Evolutionary conservation across 1,140 invertebrate species (phyloP), one percentile per base, ranked within the genome.

Genomic region (Coenobita brevimanus): DNA sequence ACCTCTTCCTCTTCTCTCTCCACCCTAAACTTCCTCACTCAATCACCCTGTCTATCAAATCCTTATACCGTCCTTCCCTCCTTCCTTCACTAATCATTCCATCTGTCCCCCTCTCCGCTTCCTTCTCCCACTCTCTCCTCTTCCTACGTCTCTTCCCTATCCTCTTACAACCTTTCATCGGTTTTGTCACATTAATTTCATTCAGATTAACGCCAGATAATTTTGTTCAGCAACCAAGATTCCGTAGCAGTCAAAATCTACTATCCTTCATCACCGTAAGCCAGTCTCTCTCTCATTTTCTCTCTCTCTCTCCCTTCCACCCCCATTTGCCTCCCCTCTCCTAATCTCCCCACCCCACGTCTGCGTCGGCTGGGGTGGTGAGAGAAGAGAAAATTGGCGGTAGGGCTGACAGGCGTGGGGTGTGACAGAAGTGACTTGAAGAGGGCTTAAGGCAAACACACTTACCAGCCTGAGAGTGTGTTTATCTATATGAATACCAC

Each of bases 371-470:
- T 79, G 50, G 30, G 41, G 76, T 54, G 76, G 43, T 50, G 76
- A 79, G 33, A 79, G 76, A 64, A 82, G n/a, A 82, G 79, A 64
- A 41, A 82, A 82, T 62, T 62, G 60, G 30, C n/a, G n/a, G n/a
- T n/a, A n/a, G n/a, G n/a, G n/a, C n/a, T n/a, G 24, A 43, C 21
- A 60, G 1, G 60, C 33, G 60, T 30, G 79, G 30, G 30, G 3
- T 78, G 75, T 6, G 43, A 30, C 15, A 46, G 79, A 41, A 17
- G 79, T 79, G 76, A 57, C 76, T 46, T 43, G 38, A 15, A 15
- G 71, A 38, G n/a, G 71, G 21, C 8, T 43, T 27, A 27, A 50
- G 38, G 67, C 67, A 71, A 50, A 50, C 38, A 27, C n/a, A n/a
- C n/a, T n/a, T n/a, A n/a, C n/a, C n/a, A n/a, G n/a, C n/a, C n/a